Base-by-base conservation (phyloP, 1,140 invertebrate genomes). In the Heliconius himera region DNA sequence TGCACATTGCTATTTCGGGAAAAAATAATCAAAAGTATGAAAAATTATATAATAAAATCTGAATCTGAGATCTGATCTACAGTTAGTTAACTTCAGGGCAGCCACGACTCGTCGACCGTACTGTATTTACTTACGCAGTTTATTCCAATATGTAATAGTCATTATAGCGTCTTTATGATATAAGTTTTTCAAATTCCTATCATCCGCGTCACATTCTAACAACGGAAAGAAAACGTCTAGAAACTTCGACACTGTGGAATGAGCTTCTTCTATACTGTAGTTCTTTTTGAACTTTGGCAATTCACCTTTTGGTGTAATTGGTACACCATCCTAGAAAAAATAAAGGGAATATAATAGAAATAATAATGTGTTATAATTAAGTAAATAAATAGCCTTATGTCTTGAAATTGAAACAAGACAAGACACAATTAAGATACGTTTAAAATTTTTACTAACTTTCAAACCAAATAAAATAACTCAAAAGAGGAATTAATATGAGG, bases 151-250 rank as follows among this genome's bases (percentile, higher is more conserved):
- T 0, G 88, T 90, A 11, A 93, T 72, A 20, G 90, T 92, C 51
- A 94, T 72, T 1, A 87, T 38, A 1, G 94, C 92, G 2, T 89
- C 82, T 38, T 84, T 76, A 0, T 83, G 74, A 66, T 95, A 95
- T 84, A 94, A 78, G 2, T 88, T 76, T 20, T 84, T 51, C 6
- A 93, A 79, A 1, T 77, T 11, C n/a, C 54, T 56, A 22, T 56
- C n/a, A 3, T 56, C 54, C 8, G 54, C 8, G 1, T 56, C 54
- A 56, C 54, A 56, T 11, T 95, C 93, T 22, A 94, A 76, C 8
- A 94, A 76, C 1, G 88, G 87, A 74, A 91, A 93, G 82, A 86
- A 94, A 8, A 87, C 81, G 54, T 91, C 89, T 46, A 95, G 85
- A 82, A 92, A 93, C 80, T 88, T 90, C 56, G 92, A 88, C 0